Evolutionary conservation across 2,888 invertebrate species (phyloP), one percentile per base, ranked within the genome.

Genomic region (Archaeoteleia sp.): DNA sequence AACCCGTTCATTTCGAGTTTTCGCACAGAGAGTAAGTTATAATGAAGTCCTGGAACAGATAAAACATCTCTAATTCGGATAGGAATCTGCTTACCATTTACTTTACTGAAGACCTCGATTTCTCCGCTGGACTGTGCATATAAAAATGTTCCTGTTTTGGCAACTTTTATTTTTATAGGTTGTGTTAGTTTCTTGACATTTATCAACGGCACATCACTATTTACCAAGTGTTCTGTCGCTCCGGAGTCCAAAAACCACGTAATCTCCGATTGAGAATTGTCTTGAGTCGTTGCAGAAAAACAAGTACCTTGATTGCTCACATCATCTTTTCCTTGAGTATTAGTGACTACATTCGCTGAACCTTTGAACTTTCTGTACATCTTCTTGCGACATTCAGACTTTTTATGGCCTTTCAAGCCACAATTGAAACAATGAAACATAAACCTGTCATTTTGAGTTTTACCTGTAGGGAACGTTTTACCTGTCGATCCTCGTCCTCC

Each of bases 221-320:
- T 63, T 1, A 68, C 46, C 40, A 75, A 25, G 60, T 74, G 74
- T 53, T 74, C 72, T 8, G 73, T 67, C 0, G 74, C 62, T 9
- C 75, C 74, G 0, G 74, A 73, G 48, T 77, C 74, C 10, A 75
- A 37, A 40, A 30, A 63, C 72, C 73, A 75, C 9, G 15, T 46
- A n/a, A 70, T 67, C 55, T 29, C 9, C 1, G n/a, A n/a, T n/a
- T n/a, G n/a, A n/a, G 8, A 29, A 29, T 29, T 9, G 1, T 7
- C 9, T 5, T 1, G n/a, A n/a, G n/a, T 29, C n/a, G 8, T 29
- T 29, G 29, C 29, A 29, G 29, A 29, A 29, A 29, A 29, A 29
- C 9, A 20, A 2, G 5, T 20, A 20, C 8, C 29, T n/a, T n/a
- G n/a, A n/a, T n/a, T n/a, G n/a, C n/a, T n/a, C 9, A n/a, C 4